Evolutionary conservation across 1,140 invertebrate genomes (phyloP), one percentile per base, ranked within the genome.

Genomic region (Daktulosphaira vitifoliae): DNA sequence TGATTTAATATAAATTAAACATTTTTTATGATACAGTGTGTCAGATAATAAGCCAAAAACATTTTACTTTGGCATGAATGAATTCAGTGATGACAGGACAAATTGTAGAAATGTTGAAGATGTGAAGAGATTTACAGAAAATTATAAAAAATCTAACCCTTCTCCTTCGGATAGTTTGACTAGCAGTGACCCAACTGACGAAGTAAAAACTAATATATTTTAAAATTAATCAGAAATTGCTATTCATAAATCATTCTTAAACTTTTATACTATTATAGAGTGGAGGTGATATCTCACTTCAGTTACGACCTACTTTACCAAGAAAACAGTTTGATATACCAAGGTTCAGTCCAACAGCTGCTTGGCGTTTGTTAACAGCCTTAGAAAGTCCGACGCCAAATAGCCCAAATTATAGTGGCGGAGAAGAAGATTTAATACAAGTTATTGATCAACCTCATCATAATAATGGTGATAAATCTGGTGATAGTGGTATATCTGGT

Each of bases 401-500:
- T 50, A 26, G 39, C 9, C 51, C 66, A 13, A 49, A 33, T n/a
- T 62, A 7, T 33, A 62, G 56, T 15, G 56, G 56, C 4, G 73
- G 72, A 54, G 74, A 75, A 29, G 72, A 72, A 65, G 72, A 62
- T 22, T 62, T 62, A 8, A 62, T 62, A 62, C 56, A 39, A 15
- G 29, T 62, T 20, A 62, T 62, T 66, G 15, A 69, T 62, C 75
- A 49, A 22, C 50, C 67, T 33, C 5, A 6, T 33, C 42, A 66
- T 67, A 42, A 67, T 56, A 42, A 66, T 46, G 51, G 68, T 38
- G 86, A 88, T 70, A 86, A 86, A 71, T 87, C 85, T 1, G 87
- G 84, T 0, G 87, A 90, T 73, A 89, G 85, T 0, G 87, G 86
- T 0, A 89, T 89, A 67, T 88, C 86, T 2, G 86, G 84, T 2